Conservation (phyloP, 2,113 vertebrate species). For the Thinocorus orbignyianus region DNA sequence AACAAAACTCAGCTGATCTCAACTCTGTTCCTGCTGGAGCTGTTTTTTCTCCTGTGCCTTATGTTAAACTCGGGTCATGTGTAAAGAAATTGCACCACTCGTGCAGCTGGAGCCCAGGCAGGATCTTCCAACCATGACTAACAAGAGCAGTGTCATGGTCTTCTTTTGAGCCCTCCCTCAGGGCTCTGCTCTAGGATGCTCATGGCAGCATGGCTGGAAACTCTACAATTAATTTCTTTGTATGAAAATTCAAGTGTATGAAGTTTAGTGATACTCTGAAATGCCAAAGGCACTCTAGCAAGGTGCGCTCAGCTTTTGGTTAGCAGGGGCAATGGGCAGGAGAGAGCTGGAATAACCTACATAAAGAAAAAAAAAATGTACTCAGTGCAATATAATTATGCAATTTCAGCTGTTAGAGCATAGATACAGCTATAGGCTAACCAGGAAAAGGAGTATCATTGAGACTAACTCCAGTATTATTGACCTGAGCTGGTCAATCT, state of each 20-base stretch:
- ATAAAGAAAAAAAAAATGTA: neutral
- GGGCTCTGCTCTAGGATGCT: neutral
- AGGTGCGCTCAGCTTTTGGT: neutral
- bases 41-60: neutral
- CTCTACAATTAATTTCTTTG: neutral
- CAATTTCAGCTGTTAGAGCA: neutral
- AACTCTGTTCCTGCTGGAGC: neutral
- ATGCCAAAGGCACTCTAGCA: neutral
- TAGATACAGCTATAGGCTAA: neutral
- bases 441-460: neutral
- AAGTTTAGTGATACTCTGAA: neutral
- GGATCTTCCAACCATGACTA: neutral
- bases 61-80: neutral
- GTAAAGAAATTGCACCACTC: neutral
- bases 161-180: neutral
- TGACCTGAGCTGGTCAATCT: neutral
- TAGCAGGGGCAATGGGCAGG: neutral
- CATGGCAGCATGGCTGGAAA: neutral
- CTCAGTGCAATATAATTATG: rapidly evolving
- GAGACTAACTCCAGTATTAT: neutral
- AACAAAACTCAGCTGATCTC: neutral
- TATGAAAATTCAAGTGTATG: neutral
- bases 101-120: neutral
- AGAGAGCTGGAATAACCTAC: neutral
- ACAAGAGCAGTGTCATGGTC: neutral